These are phyloP conservation scores for Tapirus indicus DNA, from an alignment of 2,797 vertebrate genomes.

Conservation along the genomic window DNA sequence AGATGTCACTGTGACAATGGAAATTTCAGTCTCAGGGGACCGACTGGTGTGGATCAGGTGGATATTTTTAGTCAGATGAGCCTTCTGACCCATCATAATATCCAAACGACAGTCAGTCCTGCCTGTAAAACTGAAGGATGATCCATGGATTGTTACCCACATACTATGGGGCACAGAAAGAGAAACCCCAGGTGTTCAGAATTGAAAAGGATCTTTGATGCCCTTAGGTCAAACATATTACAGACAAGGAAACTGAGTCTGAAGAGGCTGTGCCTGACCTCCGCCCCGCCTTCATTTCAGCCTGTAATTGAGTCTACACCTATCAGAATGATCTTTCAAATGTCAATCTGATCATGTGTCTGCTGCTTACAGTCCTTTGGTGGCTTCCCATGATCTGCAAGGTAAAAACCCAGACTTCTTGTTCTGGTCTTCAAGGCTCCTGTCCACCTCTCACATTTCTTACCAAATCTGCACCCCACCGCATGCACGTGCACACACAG, in stretches of 20 bases:
- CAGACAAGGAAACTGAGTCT: not conserved
- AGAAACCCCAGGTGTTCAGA: not conserved
- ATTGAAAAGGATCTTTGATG: not conserved
- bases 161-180: fast-evolving
- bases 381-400: not conserved
- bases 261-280: not conserved
- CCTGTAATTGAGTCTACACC: not conserved
- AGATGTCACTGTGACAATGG: not conserved
- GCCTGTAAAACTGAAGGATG: not conserved
- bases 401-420: not conserved
- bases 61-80: not conserved
- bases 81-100: not conserved
- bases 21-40: not conserved
- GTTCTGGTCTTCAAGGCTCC: not conserved
- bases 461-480: not conserved
- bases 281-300: not conserved
- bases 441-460: not conserved
- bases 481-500: fast-evolving
- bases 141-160: not conserved
- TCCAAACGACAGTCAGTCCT: not conserved
- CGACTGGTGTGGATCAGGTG: not conserved
- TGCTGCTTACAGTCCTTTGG: no score
- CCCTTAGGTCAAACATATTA: not conserved
- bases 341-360: not conserved
- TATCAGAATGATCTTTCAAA: not conserved